These are phyloP conservation scores for Echinometra lucunter DNA, from an alignment of 53 echinoderm and acorn worm genomes.

Conservation along the genomic window DNA sequence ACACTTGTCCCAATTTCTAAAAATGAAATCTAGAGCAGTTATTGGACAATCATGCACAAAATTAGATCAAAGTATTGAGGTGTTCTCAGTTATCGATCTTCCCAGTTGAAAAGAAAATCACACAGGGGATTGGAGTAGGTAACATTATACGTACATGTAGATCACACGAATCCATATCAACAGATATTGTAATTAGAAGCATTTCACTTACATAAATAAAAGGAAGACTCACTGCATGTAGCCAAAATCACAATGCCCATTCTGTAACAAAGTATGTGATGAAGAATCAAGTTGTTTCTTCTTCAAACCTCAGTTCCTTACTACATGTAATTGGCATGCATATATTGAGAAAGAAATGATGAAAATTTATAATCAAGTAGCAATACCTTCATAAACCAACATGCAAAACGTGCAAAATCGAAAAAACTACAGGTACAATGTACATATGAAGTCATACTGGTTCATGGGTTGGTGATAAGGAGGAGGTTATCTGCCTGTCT, in stretches of 20 bases:
- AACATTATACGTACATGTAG: neutral
- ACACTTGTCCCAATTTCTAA: conserved; percentile 21
- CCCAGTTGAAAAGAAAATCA: neutral
- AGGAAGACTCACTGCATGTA: neutral
- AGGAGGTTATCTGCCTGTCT: conserved; percentile 27
- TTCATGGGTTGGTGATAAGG: neutral
- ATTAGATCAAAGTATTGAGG: neutral
- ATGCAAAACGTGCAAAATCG: too few relatives aligned
- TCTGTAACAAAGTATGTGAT: too few relatives aligned
- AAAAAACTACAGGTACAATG: too few relatives aligned
- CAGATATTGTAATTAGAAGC: neutral
- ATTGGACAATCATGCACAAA: conserved; percentile 6
- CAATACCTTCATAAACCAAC: too few relatives aligned
- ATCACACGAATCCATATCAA: too few relatives aligned
- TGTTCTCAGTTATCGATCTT: neutral
- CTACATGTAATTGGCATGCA: too few relatives aligned
- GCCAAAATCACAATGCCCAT: too few relatives aligned
- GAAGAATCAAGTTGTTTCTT: too few relatives aligned
- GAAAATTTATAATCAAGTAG: too few relatives aligned
- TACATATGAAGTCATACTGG: neutral
- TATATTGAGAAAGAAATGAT: too few relatives aligned
- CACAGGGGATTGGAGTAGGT: neutral
- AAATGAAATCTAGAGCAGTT: conserved; percentile 37
- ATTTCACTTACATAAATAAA: neutral
- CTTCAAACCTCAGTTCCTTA: too few relatives aligned